Base-by-base conservation (phyloP, 1,140 invertebrate species). In the Zaprionus vittiger region DNA sequence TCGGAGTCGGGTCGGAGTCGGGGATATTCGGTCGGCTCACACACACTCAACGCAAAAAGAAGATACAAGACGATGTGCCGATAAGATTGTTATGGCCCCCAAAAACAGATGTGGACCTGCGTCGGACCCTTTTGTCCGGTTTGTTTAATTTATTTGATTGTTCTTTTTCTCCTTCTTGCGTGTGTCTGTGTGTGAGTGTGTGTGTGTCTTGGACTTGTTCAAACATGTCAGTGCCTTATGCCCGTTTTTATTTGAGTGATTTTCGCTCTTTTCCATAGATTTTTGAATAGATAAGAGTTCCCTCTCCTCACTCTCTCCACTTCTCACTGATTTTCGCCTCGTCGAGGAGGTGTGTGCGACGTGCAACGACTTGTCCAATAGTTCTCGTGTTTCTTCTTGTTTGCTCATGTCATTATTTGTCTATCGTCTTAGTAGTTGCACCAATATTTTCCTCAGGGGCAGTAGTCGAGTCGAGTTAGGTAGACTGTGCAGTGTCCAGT, bases 121-220 rank as follows among this genome's bases (percentile, higher is more conserved):
- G 54, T 65, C 83, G 72, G 70, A 67, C 74, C 63, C 59, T 72
- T 66, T 74, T 66, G 31, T 81, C 75, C 84, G 20, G 47, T 81
- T 84, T 87, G 84, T 87, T 87, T 89, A 89, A 87, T 87, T 87
- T 87, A 84, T 87, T 87, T 87, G 81, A 89, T 87, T 87, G 84
- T 87, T 87, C 83, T 77, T 72, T 65, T 55, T 67, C 38, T 49
- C 24, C 28, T 37, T 54, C 37, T 26, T 26, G 4, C 28, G 38
- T 62, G 11, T 22, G 22, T 60, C 28, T 37, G 15, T 83, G 69
- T 83, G 80, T 75, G 74, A 67, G 20, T 26, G 62, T 62, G 31
- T 72, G 66, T 64, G 47, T 59, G 62, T 62, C 47, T 31, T 59
- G 34, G 56, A 54, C 75, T 82, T 86, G 83, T 70, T 81, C 84